These are phyloP conservation scores for human (Homo sapiens) DNA, from an alignment of 2,113 vertebrate species.

Conservation along the genomic window DNA sequence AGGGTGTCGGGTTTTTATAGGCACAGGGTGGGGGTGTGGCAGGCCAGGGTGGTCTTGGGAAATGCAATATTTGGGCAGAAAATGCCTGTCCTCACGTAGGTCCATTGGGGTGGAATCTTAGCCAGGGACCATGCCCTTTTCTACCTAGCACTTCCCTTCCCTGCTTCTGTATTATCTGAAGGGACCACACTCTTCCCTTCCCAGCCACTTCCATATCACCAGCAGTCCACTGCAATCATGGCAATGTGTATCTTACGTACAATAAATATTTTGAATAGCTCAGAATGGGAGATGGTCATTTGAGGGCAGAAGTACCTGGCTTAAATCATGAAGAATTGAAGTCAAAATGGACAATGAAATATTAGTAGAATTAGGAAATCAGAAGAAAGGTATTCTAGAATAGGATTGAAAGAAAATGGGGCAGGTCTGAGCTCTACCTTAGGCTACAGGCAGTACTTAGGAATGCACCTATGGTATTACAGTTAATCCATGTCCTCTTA, in stretches of 20 bases:
- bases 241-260: not conserved
- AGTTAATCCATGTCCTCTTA: not conserved
- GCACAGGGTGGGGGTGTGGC: no score
- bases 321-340: conserved; percentile 9
- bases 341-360: not conserved
- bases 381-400: not conserved
- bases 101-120: no score
- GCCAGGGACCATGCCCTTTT: no score
- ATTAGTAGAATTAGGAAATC: not conserved
- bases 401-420: not conserved
- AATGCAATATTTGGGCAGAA: no score
- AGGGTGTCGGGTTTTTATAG: no score
- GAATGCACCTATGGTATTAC: not conserved
- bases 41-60: no score
- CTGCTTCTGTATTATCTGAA: no score
- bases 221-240: not conserved
- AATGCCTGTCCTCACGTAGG: no score
- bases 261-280: not conserved
- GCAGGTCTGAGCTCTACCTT: not conserved
- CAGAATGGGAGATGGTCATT: not conserved
- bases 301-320: not conserved
- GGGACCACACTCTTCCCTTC: no score
- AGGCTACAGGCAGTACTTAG: not conserved
- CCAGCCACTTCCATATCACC: no score
- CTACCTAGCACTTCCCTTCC: no score